Evolutionary conservation across 2,113 vertebrate genomes (phyloP).

Genomic region (Suricata suricatta): DNA sequence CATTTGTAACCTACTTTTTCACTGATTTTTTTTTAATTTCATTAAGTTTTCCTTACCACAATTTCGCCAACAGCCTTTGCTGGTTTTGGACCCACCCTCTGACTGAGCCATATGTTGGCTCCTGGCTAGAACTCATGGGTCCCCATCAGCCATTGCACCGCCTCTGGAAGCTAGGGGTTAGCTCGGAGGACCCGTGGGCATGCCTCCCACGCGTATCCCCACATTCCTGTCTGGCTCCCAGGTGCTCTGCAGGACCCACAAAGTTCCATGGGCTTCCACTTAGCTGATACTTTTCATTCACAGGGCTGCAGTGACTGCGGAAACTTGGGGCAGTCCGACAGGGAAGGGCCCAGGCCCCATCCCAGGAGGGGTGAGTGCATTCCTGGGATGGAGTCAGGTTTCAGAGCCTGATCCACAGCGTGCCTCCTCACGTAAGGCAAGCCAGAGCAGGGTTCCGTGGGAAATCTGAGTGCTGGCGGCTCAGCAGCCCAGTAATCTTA

Average conservation of each 20-base stretch:
- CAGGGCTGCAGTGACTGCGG: neutral
- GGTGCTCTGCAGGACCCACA: neutral
- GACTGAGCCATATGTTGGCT: neutral
- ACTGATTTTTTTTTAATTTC: neutral
- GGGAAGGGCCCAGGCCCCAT: neutral
- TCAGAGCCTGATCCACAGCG: neutral
- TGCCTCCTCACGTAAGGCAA: neutral
- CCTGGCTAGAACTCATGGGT: neutral
- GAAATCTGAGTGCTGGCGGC: slow-evolving; percentile 55
- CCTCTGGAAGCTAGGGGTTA: neutral
- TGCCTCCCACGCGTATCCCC: neutral
- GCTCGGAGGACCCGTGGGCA: neutral
- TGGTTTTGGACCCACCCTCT: neutral
- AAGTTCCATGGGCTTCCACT: neutral
- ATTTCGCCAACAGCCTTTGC: neutral
- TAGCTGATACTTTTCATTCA: neutral
- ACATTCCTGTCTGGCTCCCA: neutral
- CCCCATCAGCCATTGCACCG: neutral
- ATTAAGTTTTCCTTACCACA: neutral
- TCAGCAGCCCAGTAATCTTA: slow-evolving; percentile 59
- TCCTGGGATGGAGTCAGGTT: slow-evolving; percentile 51
- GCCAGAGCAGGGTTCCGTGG: slow-evolving; percentile 41
- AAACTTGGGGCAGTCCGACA: neutral
- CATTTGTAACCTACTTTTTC: neutral
- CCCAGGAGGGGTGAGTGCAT: neutral